Evolutionary conservation across 2,113 vertebrate species (phyloP).

Genomic region (Orientallactaga bullata): DNA sequence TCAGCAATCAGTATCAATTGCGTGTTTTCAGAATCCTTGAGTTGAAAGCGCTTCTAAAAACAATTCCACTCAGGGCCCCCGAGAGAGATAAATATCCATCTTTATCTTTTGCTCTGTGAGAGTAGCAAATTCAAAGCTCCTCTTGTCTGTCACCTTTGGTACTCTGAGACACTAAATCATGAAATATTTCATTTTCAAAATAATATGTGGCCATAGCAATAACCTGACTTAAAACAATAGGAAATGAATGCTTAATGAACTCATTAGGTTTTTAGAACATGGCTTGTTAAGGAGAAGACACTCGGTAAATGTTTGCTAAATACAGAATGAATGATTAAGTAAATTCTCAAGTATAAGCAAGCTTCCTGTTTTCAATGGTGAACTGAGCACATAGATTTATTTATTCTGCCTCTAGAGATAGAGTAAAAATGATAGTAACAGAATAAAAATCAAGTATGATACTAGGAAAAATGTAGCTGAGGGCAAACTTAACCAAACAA

Average conservation of each 20-base stretch:
- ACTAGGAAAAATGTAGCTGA: background rate
- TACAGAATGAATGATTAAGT: constrained; percentile 14
- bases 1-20: too few species aligned
- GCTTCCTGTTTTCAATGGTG: background rate
- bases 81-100: constrained; percentile 11
- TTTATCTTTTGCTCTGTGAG: constrained; percentile 26
- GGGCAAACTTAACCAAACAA: background rate
- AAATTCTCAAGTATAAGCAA: constrained; percentile 5
- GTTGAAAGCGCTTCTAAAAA: background rate
- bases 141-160: background rate
- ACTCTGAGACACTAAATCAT: background rate
- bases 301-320: constrained; percentile 33
- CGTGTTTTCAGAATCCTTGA: background rate
- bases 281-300: constrained; percentile 17
- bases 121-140: constrained; percentile 30
- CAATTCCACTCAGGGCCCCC: background rate
- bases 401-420: constrained; percentile 1
- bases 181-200: background rate
- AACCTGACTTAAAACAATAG: background rate
- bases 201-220: background rate
- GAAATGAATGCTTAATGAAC: background rate
- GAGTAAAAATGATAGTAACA: background rate
- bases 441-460: background rate
- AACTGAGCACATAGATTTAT: background rate
- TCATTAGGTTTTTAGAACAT: background rate